Evolutionary conservation across 2,113 vertebrate species (phyloP).

Genomic region (Petrocephalus zakoni): DNA sequence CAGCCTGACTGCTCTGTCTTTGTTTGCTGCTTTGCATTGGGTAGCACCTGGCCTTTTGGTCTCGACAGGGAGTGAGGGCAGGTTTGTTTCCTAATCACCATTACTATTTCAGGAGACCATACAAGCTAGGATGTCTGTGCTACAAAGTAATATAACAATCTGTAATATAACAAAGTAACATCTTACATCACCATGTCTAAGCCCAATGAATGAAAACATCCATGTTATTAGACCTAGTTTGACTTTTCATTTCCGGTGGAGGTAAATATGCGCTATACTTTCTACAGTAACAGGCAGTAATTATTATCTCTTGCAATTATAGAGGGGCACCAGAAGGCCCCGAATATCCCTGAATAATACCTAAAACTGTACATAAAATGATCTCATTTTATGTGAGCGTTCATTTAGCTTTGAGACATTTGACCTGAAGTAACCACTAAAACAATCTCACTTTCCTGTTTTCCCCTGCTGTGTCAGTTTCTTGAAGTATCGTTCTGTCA

Average conservation of each 20-base stretch:
- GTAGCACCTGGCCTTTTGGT: not conserved
- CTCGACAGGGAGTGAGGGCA: not conserved
- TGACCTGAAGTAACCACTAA: not conserved
- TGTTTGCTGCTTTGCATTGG: not conserved
- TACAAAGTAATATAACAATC: not conserved
- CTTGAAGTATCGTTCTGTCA: not conserved
- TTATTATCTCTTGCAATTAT: not conserved
- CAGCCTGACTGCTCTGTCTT: not conserved
- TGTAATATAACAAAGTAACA: not conserved
- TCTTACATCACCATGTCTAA: not conserved
- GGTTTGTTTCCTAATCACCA: not conserved
- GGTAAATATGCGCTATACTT: not conserved
- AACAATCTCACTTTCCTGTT: not conserved
- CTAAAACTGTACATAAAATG: not conserved
- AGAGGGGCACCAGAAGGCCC: not conserved
- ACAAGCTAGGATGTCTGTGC: not conserved
- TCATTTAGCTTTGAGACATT: not conserved
- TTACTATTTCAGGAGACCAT: not conserved
- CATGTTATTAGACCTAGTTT: not conserved
- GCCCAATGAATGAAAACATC: not conserved
- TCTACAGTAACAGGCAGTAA: not conserved
- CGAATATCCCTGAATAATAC: too few species aligned
- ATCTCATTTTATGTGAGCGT: not conserved
- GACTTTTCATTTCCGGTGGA: not conserved
- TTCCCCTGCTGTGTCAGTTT: not conserved